Percentiles rank a stretch among this genome's conserved stretches.
phyloP scores from a whole-genome alignment of 2,113 vertebrate genomes.

The Zootoca vivipara region DNA sequence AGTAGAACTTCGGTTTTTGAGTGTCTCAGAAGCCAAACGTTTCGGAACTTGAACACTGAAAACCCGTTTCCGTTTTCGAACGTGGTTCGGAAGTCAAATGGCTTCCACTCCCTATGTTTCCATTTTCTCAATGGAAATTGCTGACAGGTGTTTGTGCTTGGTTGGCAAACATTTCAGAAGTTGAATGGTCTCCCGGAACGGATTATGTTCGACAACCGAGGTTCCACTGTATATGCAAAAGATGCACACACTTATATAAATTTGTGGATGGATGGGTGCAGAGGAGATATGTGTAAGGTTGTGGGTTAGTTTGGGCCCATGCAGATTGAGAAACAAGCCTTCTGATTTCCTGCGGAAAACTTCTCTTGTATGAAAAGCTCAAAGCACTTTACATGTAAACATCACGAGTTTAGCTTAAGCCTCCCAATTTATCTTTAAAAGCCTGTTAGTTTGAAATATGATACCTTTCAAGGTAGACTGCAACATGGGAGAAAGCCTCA shows the following conservation, averaged over 20 bases:
- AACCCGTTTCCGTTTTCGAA: too few relatives aligned
- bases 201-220: too few relatives aligned
- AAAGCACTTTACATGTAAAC: not conserved
- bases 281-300: not conserved
- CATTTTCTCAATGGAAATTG: too few relatives aligned
- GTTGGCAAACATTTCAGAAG: too few relatives aligned
- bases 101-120: not conserved
- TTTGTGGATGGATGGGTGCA: not conserved
- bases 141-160: too few relatives aligned
- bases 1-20: not conserved
- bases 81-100: not conserved
- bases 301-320: not conserved
- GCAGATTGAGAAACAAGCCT: not conserved
- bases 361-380: not conserved
- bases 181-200: too few relatives aligned
- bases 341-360: not conserved
- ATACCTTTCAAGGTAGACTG: not conserved
- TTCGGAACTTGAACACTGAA: too few relatives aligned
- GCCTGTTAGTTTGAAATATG: not conserved
- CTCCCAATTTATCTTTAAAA: not conserved
- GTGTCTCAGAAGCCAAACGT: too few relatives aligned
- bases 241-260: not conserved
- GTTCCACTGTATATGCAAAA: not conserved
- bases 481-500: not conserved
- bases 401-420: too few relatives aligned